phyloP scores from a whole-genome alignment of 2,113 vertebrate species.

The Arothron firmamentum region DNA sequence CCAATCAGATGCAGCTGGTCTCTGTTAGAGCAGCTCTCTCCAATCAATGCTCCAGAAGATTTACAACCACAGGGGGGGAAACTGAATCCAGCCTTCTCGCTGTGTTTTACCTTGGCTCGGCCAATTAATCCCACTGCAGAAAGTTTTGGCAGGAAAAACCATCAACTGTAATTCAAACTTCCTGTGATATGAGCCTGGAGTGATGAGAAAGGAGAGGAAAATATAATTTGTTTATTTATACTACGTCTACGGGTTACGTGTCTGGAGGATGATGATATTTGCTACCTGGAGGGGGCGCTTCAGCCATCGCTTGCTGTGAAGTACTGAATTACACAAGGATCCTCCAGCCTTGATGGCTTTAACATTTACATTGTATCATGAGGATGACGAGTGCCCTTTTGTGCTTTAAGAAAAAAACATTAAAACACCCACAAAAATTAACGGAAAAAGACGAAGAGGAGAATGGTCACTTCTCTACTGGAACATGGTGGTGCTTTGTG shows the following conservation, averaged over 20 bases:
- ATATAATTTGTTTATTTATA: slow-evolving; percentile 26
- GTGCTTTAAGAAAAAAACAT: too few species aligned
- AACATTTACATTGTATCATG: not conserved
- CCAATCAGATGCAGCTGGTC: slow-evolving; percentile 46
- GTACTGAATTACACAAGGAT: not conserved
- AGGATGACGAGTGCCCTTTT: not conserved
- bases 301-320: too few species aligned
- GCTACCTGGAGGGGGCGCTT: too few species aligned
- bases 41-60: slow-evolving; percentile 59
- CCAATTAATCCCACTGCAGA: too few species aligned
- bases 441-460: slow-evolving; percentile 5
- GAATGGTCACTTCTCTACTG: slow-evolving; percentile 15
- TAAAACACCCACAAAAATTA: slow-evolving; percentile 2
- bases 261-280: slow-evolving; percentile 5
- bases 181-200: slow-evolving; percentile 27
- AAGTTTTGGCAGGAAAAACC: too few species aligned
- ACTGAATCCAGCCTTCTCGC: slow-evolving; percentile 33
- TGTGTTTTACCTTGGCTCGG: slow-evolving; percentile 29
- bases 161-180: slow-evolving; percentile 30
- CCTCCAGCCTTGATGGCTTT: not conserved
- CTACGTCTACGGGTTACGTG: slow-evolving; percentile 14
- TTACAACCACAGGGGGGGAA: slow-evolving; percentile 33
- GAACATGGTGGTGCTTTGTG: slow-evolving; percentile 26
- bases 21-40: slow-evolving; percentile 40
- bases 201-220: not conserved